Base-by-base conservation (phyloP, 2,888 invertebrate genomes). In the Gnatocerus cornutus region DNA sequence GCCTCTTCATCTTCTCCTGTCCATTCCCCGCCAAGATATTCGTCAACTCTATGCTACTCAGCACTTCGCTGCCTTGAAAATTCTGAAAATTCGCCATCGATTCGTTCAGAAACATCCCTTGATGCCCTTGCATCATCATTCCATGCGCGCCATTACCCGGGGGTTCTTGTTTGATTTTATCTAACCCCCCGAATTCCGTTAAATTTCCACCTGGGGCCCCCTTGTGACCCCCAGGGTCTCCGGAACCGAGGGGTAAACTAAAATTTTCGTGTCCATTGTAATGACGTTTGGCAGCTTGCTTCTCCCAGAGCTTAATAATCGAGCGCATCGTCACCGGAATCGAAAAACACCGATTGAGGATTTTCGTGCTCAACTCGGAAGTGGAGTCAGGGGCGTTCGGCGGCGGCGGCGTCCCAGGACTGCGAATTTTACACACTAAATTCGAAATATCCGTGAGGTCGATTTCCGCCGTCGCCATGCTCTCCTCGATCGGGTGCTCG, bases 401-500 rank as follows among this genome's bases (percentile, higher is more conserved):
- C 3, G 82, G 80, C 0, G 82, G 80, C 73, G 80, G 86, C 78
- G 77, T 88, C 3, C 82, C 81, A 0, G 91, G 88, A 21, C 91
- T 90, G 81, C 92, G 92, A 0, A 97, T 89, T 30, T 90, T 88
- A 78, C 96, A 97, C 56, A 91, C 90, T 0, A 96, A 89, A 72
- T 92, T 91, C 0, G 93, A 91, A 12, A 94, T 90, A 79, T 97
- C 96, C 4, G 90, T 87, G 59, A 98, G 87, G 83, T 96, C 93
- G 72, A 98, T 88, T 83, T 98, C 97, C 9, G 95, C 93, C 0
- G 97, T 97, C 0, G 96, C 95, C 91, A 98, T 92, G 71, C 94
- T 93, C 84, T 97, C 97, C 81, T 96, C 96, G 13, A 92, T 87
- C 0, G 98, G 97, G 86, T 98, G 97, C 82, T 97, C 97, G 81